Base-by-base conservation (phyloP, 2,113 vertebrate species). In the Butastur rufipennis region DNA sequence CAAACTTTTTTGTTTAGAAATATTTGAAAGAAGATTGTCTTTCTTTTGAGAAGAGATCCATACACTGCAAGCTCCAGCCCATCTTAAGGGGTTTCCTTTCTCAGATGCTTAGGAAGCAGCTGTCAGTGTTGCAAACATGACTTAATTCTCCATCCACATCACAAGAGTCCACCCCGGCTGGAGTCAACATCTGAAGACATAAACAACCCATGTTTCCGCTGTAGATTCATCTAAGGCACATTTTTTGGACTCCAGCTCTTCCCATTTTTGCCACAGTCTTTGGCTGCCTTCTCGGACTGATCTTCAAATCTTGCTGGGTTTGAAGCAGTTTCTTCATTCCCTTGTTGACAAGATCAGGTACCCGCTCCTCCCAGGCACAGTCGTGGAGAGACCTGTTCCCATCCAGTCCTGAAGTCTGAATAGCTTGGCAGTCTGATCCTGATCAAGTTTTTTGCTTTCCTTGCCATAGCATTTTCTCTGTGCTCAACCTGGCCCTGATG, bases 71-170 rank as follows among this genome's bases (percentile, higher is more conserved):
- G 43, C 73, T 73, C 43, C 18, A 55, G 72, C 80, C 86, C 63
- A 29, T 86, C 71, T 27, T 47, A 31, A 21, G 2, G 43, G 67
- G 3, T 92, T 96, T 90, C n/a, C 29, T 83, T 83, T 84, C 92
- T 95, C 63, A 67, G 67, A 88, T 83, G 79, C 63, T 73, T 90
- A n/a, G 63, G 62, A 48, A 65, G 87, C 96, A 96, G 95, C 94
- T 95, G 96, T 86, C 90, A 94, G 75, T 70, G 72, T 86, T 92
- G 88, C 86, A 94, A 81, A 86, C 81, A 93, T 93, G 94, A 84
- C 92, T 96, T 88, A 88, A 86, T 83, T 81, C 75, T 67, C 45
- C 83, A 90, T 93, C 97, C 95, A 97, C 95, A 96, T 97, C 92
- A 96, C 71, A 97, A 21, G 94, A 94, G 96, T 97, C 94, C 94